These are phyloP conservation scores for Sprattus sprattus DNA, from an alignment of 2,113 vertebrate species.

Conservation along the genomic window DNA sequence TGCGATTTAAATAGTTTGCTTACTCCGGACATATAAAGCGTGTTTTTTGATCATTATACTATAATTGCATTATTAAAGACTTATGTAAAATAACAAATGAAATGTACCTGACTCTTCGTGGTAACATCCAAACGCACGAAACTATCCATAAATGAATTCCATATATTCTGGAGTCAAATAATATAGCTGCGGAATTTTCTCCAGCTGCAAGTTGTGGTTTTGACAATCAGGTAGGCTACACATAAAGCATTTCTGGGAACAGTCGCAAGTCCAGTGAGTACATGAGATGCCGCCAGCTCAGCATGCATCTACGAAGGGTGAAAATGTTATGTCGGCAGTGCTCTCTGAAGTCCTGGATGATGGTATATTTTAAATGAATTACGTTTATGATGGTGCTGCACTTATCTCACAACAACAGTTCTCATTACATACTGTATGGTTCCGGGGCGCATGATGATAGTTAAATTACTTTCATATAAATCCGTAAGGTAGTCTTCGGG, in stretches of 20 bases:
- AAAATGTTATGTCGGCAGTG: background rate
- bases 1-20: background rate
- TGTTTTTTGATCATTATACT: background rate
- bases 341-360: background rate
- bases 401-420: background rate
- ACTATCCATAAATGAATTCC: slow-evolving; percentile 13
- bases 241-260: background rate
- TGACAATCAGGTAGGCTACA: background rate
- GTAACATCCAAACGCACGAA: background rate
- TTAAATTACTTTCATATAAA: background rate
- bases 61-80: background rate
- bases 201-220: background rate
- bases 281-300: background rate
- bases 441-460: background rate
- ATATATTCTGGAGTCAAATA: background rate
- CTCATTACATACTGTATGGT: background rate
- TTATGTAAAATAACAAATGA: background rate
- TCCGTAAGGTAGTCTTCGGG: slow-evolving; percentile 9
- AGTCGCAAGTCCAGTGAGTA: background rate
- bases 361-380: background rate
- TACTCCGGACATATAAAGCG: background rate
- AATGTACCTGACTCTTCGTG: background rate
- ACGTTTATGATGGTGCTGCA: background rate
- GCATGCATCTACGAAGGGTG: background rate
- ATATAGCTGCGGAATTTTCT: background rate